Evolutionary conservation across 2,797 vertebrate species (phyloP).

Genomic region (Melanotaenia maccullochi): DNA sequence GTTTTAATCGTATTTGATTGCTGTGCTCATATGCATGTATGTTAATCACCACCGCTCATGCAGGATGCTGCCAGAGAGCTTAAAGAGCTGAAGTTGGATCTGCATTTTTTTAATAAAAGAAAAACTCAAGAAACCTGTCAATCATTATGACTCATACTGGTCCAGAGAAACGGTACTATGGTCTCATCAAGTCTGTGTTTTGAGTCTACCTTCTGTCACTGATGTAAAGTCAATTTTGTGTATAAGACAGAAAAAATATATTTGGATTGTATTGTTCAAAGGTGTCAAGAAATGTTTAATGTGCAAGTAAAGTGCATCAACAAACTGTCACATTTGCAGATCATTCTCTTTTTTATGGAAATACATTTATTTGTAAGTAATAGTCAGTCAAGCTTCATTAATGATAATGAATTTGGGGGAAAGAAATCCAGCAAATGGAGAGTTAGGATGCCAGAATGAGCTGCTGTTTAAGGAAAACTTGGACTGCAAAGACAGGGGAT

Average conservation of each 20-base stretch:
- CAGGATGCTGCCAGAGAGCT: not conserved
- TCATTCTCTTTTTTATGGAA: not conserved
- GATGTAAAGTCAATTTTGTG: not conserved
- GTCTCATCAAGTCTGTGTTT: not conserved
- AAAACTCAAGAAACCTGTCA: not conserved
- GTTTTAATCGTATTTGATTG: not conserved
- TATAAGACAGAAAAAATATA: not conserved
- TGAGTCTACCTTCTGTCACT: not conserved
- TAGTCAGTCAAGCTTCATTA: too few species aligned
- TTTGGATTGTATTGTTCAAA: conserved; percentile 19
- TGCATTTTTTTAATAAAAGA: not conserved
- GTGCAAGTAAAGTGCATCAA: conserved; percentile 24
- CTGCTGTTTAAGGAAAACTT: too few species aligned
- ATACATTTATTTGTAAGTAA: not conserved
- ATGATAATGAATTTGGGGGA: too few species aligned
- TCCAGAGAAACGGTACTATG: not conserved
- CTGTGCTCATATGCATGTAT: not conserved
- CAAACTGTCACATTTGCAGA: not conserved
- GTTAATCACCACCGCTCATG: not conserved
- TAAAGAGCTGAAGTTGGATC: not conserved
- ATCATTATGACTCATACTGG: not conserved
- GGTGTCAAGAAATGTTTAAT: not conserved
- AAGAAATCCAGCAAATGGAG: not conserved
- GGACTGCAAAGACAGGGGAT: too few species aligned
- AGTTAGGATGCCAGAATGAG: too few species aligned